phyloP scores from a whole-genome alignment of 53 echinoderm and acorn worm genomes.

The Temnopleurus reevesii region DNA sequence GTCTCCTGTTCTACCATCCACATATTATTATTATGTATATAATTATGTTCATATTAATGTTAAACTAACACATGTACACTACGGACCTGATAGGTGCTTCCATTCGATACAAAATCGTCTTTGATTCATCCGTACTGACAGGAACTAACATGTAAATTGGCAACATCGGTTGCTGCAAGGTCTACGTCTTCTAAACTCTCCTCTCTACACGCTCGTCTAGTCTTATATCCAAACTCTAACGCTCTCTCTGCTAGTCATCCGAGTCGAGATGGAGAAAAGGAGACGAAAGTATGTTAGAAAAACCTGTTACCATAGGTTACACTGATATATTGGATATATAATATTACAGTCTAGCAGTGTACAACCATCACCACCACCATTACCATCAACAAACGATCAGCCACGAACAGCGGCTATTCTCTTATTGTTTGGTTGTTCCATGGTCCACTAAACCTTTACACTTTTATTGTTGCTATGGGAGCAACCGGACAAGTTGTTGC shows the following conservation, averaged over 20 bases:
- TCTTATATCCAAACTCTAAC: neutral
- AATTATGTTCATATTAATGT: neutral
- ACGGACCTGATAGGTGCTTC: conserved; percentile 21
- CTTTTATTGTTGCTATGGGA: neutral
- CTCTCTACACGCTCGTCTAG: neutral
- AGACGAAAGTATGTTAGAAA: conserved; percentile 21
- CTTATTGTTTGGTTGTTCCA: neutral
- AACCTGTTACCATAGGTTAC: conserved; percentile 14
- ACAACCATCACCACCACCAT: conserved; percentile 4
- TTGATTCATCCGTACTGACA: neutral
- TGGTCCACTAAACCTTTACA: conserved; percentile 31
- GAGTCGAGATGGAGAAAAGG: neutral
- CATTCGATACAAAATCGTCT: conserved; percentile 21
- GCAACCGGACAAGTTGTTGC: neutral
- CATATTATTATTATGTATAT: conserved; percentile 7
- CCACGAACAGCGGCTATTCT: neutral
- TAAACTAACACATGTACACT: conserved; percentile 34
- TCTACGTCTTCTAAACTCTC: neutral
- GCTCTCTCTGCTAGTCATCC: neutral
- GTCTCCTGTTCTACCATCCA: neutral
- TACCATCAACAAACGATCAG: neutral
- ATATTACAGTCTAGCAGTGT: conserved; percentile 22
- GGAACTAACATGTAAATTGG: neutral
- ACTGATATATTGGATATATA: conserved; percentile 15
- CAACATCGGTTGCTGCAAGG: neutral